Evolutionary conservation across 2,888 invertebrate genomes (phyloP).

Genomic region (Halictus quadricinctus): DNA sequence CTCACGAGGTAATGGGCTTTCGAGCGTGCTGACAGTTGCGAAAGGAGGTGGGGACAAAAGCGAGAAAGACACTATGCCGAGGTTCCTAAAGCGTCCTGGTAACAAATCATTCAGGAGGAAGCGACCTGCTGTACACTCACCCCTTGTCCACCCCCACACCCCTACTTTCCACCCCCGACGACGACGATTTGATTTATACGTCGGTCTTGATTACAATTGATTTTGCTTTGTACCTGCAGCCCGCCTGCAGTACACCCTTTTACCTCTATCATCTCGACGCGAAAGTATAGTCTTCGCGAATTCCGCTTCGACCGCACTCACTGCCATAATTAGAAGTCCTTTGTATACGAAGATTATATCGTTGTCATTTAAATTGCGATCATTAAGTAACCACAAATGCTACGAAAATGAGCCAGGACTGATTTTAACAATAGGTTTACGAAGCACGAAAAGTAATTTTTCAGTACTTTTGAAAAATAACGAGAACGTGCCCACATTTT

Average conservation of each 20-base stretch:
- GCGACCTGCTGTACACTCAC: constrained; percentile 53
- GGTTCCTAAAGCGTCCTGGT: constrained; percentile 63
- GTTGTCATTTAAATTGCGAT: too few relatives aligned
- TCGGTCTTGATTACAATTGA: constrained; percentile 77
- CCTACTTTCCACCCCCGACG: constrained; percentile 18
- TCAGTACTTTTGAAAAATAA: too few relatives aligned
- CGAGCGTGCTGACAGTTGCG: constrained; percentile 44
- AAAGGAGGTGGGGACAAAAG: constrained; percentile 42
- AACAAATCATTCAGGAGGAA: constrained; percentile 73
- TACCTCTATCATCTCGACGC: neutral
- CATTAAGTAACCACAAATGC: too few relatives aligned
- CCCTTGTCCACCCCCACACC: constrained; percentile 12
- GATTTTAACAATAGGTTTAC: too few relatives aligned
- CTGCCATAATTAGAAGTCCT: too few relatives aligned
- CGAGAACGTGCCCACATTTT: too few relatives aligned
- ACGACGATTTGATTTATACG: constrained; percentile 75
- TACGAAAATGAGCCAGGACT: too few relatives aligned
- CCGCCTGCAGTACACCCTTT: neutral
- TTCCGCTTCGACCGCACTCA: neutral
- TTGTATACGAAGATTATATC: too few relatives aligned
- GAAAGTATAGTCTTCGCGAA: neutral
- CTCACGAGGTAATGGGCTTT: constrained; percentile 51
- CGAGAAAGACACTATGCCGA: constrained; percentile 49
- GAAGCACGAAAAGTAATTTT: too few relatives aligned
- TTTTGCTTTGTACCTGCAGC: constrained; percentile 66